Percentiles rank a stretch among this genome's conserved stretches.
Conservation (phyloP, 2,797 vertebrate genomes). For the Micropoecilia bifurca region DNA sequence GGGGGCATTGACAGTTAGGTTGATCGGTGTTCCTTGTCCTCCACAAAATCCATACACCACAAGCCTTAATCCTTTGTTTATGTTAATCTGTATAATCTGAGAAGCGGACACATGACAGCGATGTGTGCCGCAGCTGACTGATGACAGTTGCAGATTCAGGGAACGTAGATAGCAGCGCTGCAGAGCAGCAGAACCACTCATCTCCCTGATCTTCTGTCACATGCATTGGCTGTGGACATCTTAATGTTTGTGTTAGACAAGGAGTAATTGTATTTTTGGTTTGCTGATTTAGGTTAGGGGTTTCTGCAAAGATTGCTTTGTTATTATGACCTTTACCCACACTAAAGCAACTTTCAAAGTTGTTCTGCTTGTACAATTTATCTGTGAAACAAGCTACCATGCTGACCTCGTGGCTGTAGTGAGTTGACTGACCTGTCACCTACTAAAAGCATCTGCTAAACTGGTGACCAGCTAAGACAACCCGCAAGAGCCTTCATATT, state of each 20-base stretch:
- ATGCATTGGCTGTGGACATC: not conserved
- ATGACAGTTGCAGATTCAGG: not conserved
- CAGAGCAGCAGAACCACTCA: not conserved
- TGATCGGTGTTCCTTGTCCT: not conserved
- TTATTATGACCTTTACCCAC: constrained; percentile 3
- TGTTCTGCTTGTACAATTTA: not conserved
- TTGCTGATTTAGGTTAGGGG: not conserved
- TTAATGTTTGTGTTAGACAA: not conserved
- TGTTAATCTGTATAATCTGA: not conserved
- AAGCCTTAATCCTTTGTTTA: not conserved
- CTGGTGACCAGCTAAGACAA: not conserved
- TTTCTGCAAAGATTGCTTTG: not conserved
- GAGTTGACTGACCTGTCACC: not conserved
- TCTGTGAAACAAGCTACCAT: not conserved
- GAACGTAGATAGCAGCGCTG: not conserved
- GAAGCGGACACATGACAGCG: not conserved
- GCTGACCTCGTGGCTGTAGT: not conserved
- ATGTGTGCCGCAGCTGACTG: not conserved
- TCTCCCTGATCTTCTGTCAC: not conserved
- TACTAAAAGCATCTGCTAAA: not conserved
- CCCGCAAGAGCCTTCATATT: not conserved
- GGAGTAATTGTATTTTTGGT: not conserved
- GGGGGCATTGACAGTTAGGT: not conserved
- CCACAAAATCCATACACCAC: not conserved
- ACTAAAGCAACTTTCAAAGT: not conserved